Base-by-base conservation (phyloP, 2,113 vertebrate genomes). In the Crocuta crocuta region DNA sequence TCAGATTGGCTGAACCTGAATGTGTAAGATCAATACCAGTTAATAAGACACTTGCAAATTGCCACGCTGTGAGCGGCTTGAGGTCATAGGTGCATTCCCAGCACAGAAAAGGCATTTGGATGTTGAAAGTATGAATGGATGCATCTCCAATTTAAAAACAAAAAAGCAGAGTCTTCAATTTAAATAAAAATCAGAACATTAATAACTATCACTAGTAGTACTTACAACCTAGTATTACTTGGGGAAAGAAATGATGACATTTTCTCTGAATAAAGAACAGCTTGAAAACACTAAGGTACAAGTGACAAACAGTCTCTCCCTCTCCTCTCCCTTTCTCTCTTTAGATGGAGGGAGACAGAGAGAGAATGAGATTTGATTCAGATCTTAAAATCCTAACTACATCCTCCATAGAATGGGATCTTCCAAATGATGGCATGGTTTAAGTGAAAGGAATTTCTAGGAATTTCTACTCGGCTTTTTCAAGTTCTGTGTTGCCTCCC, bases 241-340 rank as follows among this genome's bases (percentile, higher is more conserved):
- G 71, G 84, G 39, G 78, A 89, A 79, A 93, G 35, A 90, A 66
- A 86, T 53, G 39, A 66, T 90, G 70, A 43, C 70, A 91, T 84
- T 90, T 76, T 74, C 74, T 43, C 39, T 23, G 23, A 94, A 87
- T 35, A 89, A 73, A 94, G 66, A 95, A 68, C 7, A 89, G 31
- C 55, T 73, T 89, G 21, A 58, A 43, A 84, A 93, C 94, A 92
- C 90, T n/a, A 86, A 91, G 94, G 23, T 31, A 48, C 65, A 78
- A 53, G 58, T 6, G 12, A n/a, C 28, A 91, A 48, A 73, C 26
- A n/a, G 53, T 58, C 33, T 58, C 50, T 55, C 50, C n/a, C 43
- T 48, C 73, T 43, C 26, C 26, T 28, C 63, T 65, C 63, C 26
- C 63, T 31, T 61, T 61, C 39, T 39, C 11, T 43, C 35, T 26